Conservation (phyloP, 2,797 vertebrate genomes). For the Schizopygopsis pylzovi region DNA sequence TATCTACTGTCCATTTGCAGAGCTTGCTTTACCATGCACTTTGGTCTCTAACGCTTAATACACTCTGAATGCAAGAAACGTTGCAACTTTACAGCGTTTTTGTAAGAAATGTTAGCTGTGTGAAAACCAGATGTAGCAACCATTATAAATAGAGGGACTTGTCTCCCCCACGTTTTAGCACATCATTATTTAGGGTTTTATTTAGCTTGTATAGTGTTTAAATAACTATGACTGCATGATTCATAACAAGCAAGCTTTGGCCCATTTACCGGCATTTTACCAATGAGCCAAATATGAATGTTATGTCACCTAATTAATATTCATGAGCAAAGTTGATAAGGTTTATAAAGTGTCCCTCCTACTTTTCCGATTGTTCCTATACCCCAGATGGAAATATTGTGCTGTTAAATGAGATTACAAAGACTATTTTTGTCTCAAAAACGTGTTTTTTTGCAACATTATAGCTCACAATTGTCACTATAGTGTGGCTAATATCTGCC, state of each 20-base stretch:
- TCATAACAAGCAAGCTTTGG: not conserved
- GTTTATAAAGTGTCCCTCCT: not conserved
- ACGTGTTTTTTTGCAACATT: not conserved
- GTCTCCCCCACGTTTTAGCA: not conserved
- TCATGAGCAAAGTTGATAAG: slow-evolving; percentile 11
- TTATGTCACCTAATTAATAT: slow-evolving; percentile 12
- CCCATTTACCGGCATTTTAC: not conserved
- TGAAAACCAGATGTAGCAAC: slow-evolving; percentile 4
- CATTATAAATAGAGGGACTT: not conserved
- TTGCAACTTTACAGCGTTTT: not conserved
- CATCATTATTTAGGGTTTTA: not conserved
- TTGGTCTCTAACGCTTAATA: not conserved
- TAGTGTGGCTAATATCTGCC: not conserved
- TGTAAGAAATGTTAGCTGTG: not conserved
- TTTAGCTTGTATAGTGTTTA: not conserved
- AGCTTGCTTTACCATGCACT: not conserved
- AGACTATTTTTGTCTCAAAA: not conserved
- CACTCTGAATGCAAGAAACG: too few relatives aligned
- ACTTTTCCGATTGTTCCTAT: not conserved
- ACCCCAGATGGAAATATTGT: not conserved
- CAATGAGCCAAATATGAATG: not conserved
- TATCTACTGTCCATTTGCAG: not conserved
- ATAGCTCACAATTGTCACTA: not conserved
- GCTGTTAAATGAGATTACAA: not conserved
- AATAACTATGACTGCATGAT: not conserved